These are phyloP conservation scores for Antheraea assamensis DNA, from an alignment of 2,888 invertebrate genomes.

Conservation along the genomic window DNA sequence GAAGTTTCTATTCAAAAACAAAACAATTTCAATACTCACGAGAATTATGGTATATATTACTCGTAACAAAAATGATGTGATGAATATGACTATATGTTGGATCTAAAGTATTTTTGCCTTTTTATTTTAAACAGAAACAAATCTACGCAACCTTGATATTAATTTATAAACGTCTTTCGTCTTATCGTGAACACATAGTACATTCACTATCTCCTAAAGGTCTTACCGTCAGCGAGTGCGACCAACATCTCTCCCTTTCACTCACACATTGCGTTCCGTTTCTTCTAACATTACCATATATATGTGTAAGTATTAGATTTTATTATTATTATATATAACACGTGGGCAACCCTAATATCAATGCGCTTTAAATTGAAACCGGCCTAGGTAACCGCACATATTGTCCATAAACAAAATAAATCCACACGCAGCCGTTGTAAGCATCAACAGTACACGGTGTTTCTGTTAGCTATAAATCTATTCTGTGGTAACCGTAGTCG, in stretches of 20 bases:
- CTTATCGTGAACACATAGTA: too few species aligned
- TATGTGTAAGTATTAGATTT: neutral
- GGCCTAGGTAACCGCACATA: constrained; percentile 33
- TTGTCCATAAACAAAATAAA: constrained; percentile 63
- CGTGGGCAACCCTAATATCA: constrained; percentile 21
- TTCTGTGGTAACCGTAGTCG: constrained; percentile 7
- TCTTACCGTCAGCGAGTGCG: too few species aligned
- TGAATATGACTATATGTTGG: too few species aligned
- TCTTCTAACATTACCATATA: too few species aligned
- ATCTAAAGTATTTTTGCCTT: too few species aligned
- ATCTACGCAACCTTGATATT: too few species aligned
- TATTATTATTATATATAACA: neutral
- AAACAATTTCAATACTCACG: neutral
- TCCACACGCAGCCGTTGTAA: constrained; percentile 48
- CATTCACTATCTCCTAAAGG: too few species aligned
- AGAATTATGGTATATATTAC: neutral
- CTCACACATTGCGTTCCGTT: too few species aligned
- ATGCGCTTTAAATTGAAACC: constrained; percentile 33
- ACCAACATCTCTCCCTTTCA: too few species aligned
- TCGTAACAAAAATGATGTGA: neutral
- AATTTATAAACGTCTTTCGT: too few species aligned
- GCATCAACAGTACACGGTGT: constrained; percentile 47
- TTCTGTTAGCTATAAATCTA: constrained; percentile 16
- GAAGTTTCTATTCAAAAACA: too few species aligned
- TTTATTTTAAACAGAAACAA: too few species aligned